These are phyloP conservation scores for Troilus luridus DNA, from an alignment of 2,888 invertebrate species.

Conservation along the genomic window DNA sequence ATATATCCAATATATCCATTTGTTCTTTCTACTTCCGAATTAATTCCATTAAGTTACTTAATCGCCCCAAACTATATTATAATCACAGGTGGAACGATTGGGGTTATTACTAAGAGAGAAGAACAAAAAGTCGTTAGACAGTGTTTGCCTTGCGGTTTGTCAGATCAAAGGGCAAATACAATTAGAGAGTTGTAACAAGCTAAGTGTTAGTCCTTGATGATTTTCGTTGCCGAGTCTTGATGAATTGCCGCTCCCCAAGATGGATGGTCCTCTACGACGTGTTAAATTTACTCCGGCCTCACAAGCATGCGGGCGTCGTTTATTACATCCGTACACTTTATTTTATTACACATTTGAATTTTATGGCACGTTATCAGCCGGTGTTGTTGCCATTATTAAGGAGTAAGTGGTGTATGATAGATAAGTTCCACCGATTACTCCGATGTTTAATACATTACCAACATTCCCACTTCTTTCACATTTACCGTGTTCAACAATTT, in stretches of 20 bases:
- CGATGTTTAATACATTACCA: not conserved
- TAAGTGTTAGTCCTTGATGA: constrained; percentile 15
- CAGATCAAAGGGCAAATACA: constrained; percentile 44
- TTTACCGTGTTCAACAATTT: not conserved
- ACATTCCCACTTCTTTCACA: not conserved
- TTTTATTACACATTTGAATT: constrained; percentile 30
- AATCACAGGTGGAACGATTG: not conserved
- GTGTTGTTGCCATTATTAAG: not conserved
- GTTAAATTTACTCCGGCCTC: constrained; percentile 18
- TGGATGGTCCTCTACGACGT: constrained; percentile 15
- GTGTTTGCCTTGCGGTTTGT: constrained; percentile 19
- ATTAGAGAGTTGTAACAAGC: constrained; percentile 32
- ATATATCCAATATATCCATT: no score
- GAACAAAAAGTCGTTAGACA: constrained; percentile 1
- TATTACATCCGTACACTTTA: not conserved
- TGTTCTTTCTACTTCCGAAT: no score
- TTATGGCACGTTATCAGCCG: not conserved
- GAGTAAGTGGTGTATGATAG: not conserved
- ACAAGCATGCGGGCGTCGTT: constrained; percentile 9
- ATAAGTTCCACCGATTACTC: not conserved
- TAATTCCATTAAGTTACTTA: no score
- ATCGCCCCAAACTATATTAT: no score
- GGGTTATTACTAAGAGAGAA: not conserved
- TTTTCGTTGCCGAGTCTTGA: constrained; percentile 30
- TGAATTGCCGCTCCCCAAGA: constrained; percentile 9